phyloP scores from a whole-genome alignment of 2,797 vertebrate genomes.

The Hirundo rustica region DNA sequence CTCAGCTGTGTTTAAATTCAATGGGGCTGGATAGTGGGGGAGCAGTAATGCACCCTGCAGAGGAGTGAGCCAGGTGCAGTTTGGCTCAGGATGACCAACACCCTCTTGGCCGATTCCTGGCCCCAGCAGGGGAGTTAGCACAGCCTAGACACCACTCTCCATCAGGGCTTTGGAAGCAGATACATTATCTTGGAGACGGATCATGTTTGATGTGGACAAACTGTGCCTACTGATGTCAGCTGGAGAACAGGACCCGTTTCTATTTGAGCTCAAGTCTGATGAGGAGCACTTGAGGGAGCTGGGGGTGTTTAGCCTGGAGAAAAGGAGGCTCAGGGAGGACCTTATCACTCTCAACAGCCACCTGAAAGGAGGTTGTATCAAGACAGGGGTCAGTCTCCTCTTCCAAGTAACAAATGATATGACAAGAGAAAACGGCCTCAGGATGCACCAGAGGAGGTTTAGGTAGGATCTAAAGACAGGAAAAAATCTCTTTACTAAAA shows the following conservation, averaged over 20 bases:
- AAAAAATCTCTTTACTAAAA: not conserved
- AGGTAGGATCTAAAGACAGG: not conserved
- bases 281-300: not conserved
- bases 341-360: not conserved
- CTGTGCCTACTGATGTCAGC: not conserved
- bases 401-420: not conserved
- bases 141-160: not conserved
- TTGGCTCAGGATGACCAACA: not conserved
- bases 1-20: not conserved
- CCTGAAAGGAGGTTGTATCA: not conserved
- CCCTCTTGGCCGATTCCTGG: not conserved
- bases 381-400: not conserved
- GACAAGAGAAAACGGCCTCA: not conserved
- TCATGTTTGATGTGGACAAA: not conserved
- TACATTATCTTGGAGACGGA: fast-evolving
- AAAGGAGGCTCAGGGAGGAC: not conserved
- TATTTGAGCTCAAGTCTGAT: not conserved
- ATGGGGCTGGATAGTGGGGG: not conserved
- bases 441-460: not conserved
- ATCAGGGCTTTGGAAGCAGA: not conserved
- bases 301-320: not conserved
- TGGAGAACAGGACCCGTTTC: not conserved
- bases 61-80: not conserved
- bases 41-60: fast-evolving
- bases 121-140: not conserved